A percentile compares a stretch with the other conserved stretches of the same genome.
Evolutionary conservation across 2,113 vertebrate genomes (phyloP).

Genomic region (Actenoides hombroni): DNA sequence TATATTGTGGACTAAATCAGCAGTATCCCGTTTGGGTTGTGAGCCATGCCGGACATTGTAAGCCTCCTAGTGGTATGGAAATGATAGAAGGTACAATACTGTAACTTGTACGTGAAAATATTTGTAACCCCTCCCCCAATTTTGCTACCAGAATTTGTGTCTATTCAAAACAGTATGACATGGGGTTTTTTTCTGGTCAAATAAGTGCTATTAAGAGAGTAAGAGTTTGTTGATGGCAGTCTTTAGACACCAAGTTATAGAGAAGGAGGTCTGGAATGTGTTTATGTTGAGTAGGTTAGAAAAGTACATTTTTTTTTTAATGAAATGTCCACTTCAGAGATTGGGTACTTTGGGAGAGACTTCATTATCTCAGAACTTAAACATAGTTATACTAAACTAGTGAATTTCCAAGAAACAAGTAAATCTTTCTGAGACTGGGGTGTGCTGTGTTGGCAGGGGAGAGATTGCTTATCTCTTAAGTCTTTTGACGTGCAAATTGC

Average conservation of each 20-base stretch:
- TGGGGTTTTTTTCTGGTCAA: not conserved
- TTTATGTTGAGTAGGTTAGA: not conserved
- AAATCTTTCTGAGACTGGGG: not conserved
- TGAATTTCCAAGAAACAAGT: not conserved
- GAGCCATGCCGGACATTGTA: slow-evolving; percentile 89
- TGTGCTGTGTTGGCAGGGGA: not conserved
- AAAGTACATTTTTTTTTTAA: not conserved
- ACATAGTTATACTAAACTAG: not conserved
- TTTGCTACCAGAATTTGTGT: not conserved
- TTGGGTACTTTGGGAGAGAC: not conserved
- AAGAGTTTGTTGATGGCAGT: not conserved
- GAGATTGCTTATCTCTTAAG: not conserved
- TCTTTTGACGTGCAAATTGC: not conserved
- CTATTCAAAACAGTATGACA: not conserved
- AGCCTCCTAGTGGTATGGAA: slow-evolving; percentile 82
- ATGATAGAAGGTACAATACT: slow-evolving; percentile 82
- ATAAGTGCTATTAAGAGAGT: not conserved
- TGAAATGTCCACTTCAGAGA: not conserved
- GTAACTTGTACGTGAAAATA: not conserved
- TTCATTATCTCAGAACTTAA: not conserved
- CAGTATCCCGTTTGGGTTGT: slow-evolving; percentile 89
- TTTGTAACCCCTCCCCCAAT: not conserved
- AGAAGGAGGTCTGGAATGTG: not conserved
- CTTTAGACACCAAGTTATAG: not conserved
- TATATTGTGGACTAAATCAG: slow-evolving; percentile 76